Evolutionary conservation across 2,113 vertebrate species (phyloP).

Genomic region (Leuciscus idus): DNA sequence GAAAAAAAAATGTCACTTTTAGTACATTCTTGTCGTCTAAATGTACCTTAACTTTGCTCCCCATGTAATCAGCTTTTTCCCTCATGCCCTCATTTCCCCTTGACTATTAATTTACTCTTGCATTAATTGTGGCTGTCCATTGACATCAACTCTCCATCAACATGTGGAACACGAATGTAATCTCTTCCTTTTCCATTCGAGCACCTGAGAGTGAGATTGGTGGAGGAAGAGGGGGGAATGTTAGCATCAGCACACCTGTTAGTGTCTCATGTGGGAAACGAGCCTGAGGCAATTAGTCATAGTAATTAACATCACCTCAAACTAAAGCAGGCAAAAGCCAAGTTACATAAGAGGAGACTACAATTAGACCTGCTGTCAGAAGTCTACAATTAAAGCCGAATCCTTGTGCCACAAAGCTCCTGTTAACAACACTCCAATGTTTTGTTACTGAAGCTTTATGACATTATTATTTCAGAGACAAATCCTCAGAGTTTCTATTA

Average conservation of each 20-base stretch:
- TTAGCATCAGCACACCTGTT: conserved; percentile 16
- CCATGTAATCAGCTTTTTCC: not conserved
- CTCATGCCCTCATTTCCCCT: not conserved
- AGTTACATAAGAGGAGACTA: conserved; percentile 18
- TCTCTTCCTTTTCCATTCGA: not conserved
- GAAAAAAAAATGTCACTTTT: too few relatives aligned
- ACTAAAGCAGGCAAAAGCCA: conserved; percentile 21
- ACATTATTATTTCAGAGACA: conserved; percentile 19
- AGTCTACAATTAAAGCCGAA: conserved; percentile 18
- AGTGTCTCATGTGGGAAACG: conserved; percentile 16
- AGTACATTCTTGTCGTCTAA: too few relatives aligned
- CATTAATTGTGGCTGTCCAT: not conserved
- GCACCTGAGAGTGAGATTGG: not conserved
- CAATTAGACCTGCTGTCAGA: conserved; percentile 26
- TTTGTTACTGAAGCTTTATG: not conserved
- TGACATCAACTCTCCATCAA: too few relatives aligned
- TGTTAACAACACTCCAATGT: not conserved
- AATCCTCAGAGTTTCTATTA: not conserved
- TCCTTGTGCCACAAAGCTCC: conserved; percentile 1
- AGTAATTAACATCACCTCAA: conserved; percentile 34
- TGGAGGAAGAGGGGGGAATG: not conserved
- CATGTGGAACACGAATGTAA: not conserved
- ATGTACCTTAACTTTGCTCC: not conserved
- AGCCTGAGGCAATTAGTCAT: conserved; percentile 30
- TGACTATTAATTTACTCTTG: not conserved